Percentiles rank a stretch among this genome's conserved stretches.
Evolutionary conservation across 1,140 invertebrate genomes (phyloP).

Genomic region (Trachelipus rathkii): DNA sequence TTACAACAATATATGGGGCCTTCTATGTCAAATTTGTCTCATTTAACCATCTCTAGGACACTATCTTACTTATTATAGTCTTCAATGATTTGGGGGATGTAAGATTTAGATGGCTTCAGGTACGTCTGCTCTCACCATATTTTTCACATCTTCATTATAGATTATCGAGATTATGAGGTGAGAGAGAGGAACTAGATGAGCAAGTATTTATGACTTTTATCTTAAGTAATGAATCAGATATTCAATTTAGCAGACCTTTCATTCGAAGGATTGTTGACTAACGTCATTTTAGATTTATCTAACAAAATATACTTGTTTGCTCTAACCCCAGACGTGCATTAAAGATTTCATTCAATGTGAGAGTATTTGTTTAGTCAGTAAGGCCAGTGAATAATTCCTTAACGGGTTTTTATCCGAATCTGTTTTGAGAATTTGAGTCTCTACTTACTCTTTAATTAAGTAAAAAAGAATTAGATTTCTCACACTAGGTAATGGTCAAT

Average conservation of each 20-base stretch:
- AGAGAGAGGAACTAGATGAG: slow-evolving; percentile 62
- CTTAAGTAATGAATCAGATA: slow-evolving; percentile 38
- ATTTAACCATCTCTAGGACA: slow-evolving; percentile 67
- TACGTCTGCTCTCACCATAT: slow-evolving; percentile 51
- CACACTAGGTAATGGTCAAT: slow-evolving; percentile 63
- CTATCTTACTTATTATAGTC: slow-evolving; percentile 76
- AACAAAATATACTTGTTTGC: slow-evolving; percentile 73
- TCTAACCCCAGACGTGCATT: slow-evolving; percentile 43
- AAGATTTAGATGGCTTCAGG: slow-evolving; percentile 57
- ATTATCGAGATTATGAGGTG: slow-evolving; percentile 70
- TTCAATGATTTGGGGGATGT: slow-evolving; percentile 67
- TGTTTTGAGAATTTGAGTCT: slow-evolving; percentile 55
- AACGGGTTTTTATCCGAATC: slow-evolving; percentile 67
- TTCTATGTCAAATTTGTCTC: slow-evolving; percentile 75
- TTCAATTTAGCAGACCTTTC: slow-evolving; percentile 40
- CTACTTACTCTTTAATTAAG: slow-evolving; percentile 19
- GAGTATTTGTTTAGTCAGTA: slow-evolving; percentile 22
- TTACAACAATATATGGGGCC: slow-evolving; percentile 78
- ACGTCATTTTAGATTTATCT: slow-evolving; percentile 70
- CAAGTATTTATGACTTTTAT: slow-evolving; percentile 59
- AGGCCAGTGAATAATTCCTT: slow-evolving; percentile 22
- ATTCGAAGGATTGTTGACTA: slow-evolving; percentile 52
- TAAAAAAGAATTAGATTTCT: slow-evolving; percentile 29
- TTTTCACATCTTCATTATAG: slow-evolving; percentile 68
- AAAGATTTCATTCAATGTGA: slow-evolving; percentile 21